These are phyloP conservation scores for Scaptomyza polygonia DNA, from an alignment of 2,888 invertebrate species.

Conservation along the genomic window DNA sequence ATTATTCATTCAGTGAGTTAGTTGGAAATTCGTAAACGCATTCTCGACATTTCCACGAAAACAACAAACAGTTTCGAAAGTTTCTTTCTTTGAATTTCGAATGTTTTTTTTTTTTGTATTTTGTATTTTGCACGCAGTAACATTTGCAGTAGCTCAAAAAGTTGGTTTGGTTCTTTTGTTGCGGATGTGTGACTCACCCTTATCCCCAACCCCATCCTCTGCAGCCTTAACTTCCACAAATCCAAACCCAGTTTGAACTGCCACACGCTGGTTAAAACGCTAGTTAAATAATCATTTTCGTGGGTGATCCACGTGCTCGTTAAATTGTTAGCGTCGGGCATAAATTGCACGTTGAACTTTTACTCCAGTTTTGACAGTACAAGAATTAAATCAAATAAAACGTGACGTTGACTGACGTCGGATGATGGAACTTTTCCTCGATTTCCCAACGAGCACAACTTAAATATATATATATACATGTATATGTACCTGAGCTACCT, in stretches of 20 bases:
- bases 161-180: too few relatives aligned
- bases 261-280: neutral
- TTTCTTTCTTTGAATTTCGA: conserved; percentile 1
- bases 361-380: conserved; percentile 65
- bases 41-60: conserved; percentile 17
- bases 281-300: conserved; percentile 3
- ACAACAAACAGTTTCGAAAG: conserved; percentile 25
- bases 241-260: neutral
- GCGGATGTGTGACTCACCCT: conserved; percentile 5
- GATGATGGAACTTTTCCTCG: conserved; percentile 70
- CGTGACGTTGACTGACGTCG: conserved; percentile 49
- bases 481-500: neutral
- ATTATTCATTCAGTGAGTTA: conserved; percentile 32
- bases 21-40: conserved; percentile 10
- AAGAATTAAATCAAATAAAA: conserved; percentile 71
- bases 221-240: neutral
- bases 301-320: conserved; percentile 62
- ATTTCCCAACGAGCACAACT: conserved; percentile 55
- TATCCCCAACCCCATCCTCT: neutral
- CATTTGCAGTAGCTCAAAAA: neutral
- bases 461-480: too few relatives aligned
- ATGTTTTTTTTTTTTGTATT: neutral
- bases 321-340: conserved; percentile 41
- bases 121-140: neutral
- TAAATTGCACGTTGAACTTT: conserved; percentile 73